Percentiles rank a stretch among this genome's conserved stretches.
Conservation (phyloP, 2,888 invertebrate genomes). For the Nephrotoma flavescens region DNA sequence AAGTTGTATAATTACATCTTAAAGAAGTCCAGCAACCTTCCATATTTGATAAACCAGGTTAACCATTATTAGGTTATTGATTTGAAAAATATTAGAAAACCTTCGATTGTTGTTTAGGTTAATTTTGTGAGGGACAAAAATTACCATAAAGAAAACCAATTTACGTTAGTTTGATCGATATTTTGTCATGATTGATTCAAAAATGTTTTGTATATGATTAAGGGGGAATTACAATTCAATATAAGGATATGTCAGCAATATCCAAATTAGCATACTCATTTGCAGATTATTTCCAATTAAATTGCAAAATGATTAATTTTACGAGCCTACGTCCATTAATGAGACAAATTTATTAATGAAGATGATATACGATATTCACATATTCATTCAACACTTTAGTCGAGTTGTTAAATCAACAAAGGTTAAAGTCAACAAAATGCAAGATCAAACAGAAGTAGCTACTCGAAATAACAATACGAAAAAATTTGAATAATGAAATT, state of each 20-base stretch:
- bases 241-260: not conserved
- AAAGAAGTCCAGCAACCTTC: no score
- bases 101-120: not conserved
- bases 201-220: not conserved
- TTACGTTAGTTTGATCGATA: not conserved
- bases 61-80: no score
- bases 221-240: not conserved
- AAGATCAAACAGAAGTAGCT: not conserved
- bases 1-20: no score
- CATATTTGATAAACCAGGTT: no score
- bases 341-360: not conserved
- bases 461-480: not conserved
- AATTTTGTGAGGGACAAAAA: not conserved
- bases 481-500: not conserved
- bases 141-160: not conserved
- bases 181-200: not conserved
- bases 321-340: not conserved
- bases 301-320: not conserved
- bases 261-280: not conserved
- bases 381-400: not conserved
- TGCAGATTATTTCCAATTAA: not conserved
- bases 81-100: not conserved
- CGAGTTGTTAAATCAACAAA: not conserved
- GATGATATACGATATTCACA: not conserved
- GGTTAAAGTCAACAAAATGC: not conserved